These are phyloP conservation scores for Andrena dorsata DNA, from an alignment of 2,888 invertebrate species.

Conservation along the genomic window DNA sequence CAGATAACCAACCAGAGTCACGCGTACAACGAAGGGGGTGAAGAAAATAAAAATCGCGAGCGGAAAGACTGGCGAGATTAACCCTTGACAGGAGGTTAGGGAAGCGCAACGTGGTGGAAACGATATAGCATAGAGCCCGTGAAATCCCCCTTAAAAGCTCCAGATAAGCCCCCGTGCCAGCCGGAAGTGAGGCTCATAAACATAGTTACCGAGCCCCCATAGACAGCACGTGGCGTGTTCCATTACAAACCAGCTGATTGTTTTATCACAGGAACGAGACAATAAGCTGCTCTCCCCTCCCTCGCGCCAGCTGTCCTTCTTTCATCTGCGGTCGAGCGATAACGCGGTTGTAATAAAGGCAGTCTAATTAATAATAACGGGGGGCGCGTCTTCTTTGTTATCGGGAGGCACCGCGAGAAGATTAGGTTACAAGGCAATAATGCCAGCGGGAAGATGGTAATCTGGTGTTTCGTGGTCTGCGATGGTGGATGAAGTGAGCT, in stretches of 20 bases:
- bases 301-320: not conserved
- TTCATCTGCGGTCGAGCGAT: not conserved
- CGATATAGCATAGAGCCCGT: conserved; percentile 49
- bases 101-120: conserved; percentile 56
- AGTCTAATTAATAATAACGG: conserved; percentile 26
- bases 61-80: conserved; percentile 66
- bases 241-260: conserved; percentile 69
- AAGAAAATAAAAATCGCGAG: conserved; percentile 60
- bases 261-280: conserved; percentile 71
- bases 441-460: not conserved
- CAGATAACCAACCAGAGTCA: conserved; percentile 26
- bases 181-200: conserved; percentile 77
- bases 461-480: not conserved
- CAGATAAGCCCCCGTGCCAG: conserved; percentile 69
- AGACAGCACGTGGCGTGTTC: conserved; percentile 43
- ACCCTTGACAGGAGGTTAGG: conserved; percentile 57
- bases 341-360: conserved; percentile 9
- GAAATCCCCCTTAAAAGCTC: conserved; percentile 69
- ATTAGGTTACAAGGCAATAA: not conserved
- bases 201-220: conserved; percentile 64
- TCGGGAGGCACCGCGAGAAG: not conserved
- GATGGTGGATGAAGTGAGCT: not conserved
- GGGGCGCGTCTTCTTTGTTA: conserved; percentile 6
- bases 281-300: conserved; percentile 51
- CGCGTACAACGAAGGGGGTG: conserved; percentile 32